Base-by-base conservation (phyloP, 1,140 invertebrate genomes). In the Pogonognathellus flavescens region DNA sequence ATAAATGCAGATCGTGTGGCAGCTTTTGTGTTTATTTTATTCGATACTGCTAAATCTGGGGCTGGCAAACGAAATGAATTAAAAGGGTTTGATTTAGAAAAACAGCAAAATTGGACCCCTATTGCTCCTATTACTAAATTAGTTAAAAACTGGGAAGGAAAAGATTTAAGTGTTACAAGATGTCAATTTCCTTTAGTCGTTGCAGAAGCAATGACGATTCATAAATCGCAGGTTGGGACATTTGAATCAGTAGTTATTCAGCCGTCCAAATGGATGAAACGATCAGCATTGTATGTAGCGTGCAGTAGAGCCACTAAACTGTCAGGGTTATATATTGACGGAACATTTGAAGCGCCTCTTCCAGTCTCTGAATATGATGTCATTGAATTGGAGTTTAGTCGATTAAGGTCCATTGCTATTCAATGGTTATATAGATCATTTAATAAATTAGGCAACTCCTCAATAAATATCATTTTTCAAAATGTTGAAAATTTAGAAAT, bases 151-250 rank as follows among this genome's bases (percentile, higher is more conserved):
- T 70, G 72, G 41, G 7, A 11, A 1, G 20, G 62, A 16, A 22
- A 18, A 14, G 14, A 76, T 20, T 2, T 76, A 0, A 25, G 41
- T 6, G 70, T 76, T 0, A 16, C 49, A 22, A 25, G 87, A 16
- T 62, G 0, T 0, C 87, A 86, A 20, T 66, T 88, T 66, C 85
- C 87, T 41, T 14, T 88, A n/a, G 14, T 81, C 0, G 49, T 83
- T 31, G 85, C 85, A 0, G 50, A 88, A 25, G 85, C 70, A 5
- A 86, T 85, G 4, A 88, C 87, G 0, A 81, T 86, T 7, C 49
- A 52, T 22, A 88, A 86, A 18, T 81, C 84, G 0, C 87, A 87
- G 53, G 85, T 84, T 0, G 31, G 50, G 0, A 76, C 84, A 8
- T 76, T 80, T n/a, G 9, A 31, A 14, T 8, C 9, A 13, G 70